Conservation (phyloP, 1,140 invertebrate species). For the Sycobia sp. region DNA sequence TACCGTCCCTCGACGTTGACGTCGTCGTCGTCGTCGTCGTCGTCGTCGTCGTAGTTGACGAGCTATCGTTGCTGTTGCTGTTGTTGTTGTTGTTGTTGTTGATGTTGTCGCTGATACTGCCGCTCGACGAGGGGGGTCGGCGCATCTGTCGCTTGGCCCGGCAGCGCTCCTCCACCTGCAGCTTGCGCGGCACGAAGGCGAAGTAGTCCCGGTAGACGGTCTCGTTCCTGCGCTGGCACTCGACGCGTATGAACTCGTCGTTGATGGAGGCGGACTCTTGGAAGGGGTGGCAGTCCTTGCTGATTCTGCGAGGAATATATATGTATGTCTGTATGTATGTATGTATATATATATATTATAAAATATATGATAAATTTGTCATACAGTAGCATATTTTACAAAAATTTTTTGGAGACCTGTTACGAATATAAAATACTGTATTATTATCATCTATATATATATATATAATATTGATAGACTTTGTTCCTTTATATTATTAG, state of each 20-base stretch:
- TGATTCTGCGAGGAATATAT: constrained; percentile 56
- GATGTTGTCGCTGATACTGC: constrained; percentile 30
- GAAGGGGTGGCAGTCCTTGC: constrained; percentile 56
- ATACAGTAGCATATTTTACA: too few relatives aligned
- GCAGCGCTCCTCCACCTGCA: constrained; percentile 45
- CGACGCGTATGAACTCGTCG: constrained; percentile 69
- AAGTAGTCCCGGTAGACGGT: constrained; percentile 72
- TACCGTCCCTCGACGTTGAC: constrained; percentile 25
- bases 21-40: constrained; percentile 16
- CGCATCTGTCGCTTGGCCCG: background rate
- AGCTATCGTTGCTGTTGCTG: too few relatives aligned
- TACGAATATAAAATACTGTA: too few relatives aligned
- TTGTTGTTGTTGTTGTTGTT: too few relatives aligned
- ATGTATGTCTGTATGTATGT: too few relatives aligned
- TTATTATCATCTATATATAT: too few relatives aligned
- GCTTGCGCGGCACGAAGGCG: constrained; percentile 68
- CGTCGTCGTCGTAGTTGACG: background rate
- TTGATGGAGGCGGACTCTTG: constrained; percentile 52
- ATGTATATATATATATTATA: too few relatives aligned
- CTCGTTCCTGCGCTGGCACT: constrained; percentile 61
- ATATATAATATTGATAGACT: too few relatives aligned
- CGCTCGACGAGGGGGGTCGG: background rate
- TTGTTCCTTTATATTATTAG: too few relatives aligned
- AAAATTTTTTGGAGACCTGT: too few relatives aligned
- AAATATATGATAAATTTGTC: too few relatives aligned